Base-by-base conservation (phyloP, 2,797 vertebrate species). In the Serranus cabrilla region DNA sequence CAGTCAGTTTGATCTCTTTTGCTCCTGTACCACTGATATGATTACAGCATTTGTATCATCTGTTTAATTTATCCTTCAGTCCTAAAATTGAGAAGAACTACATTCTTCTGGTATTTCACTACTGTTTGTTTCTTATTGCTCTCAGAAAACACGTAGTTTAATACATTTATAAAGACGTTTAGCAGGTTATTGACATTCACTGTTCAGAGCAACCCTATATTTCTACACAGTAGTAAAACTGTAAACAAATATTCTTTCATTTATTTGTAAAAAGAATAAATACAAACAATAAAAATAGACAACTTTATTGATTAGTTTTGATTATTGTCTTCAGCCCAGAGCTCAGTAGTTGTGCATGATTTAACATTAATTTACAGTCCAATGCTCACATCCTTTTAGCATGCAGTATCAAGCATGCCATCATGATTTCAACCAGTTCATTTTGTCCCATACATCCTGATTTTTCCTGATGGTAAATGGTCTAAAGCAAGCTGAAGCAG, bases 231-330 rank as follows among this genome's bases (percentile, higher is more conserved):
- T 0, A 46, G 40, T 17, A 39, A 49, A 59, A 23, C 3, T 2
- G 10, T 3, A 58, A 70, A 20, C 21, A 46, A 46, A 11, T 5
- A 16, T 39, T 40, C 21, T 21, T 40, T 49, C 11, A 27, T 23
- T 34, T 23, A 42, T 7, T 23, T 23, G 43, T n/a, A 14, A 42
- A 65, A 42, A 37, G 80, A 84, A 74, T 1, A 34, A 74, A 27
- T 17, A 74, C 62, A 71, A 76, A 18, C 21, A 45, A 40, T 86
- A 88, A 91, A 93, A 93, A 93, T 87, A 91, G 73, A 88, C 58
- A 81, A 71, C 66, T 92, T 91, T 92, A 94, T 92, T 92, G 78
- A 80, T 81, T 62, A 17, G 39, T 85, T n/a, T 82, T 60, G 70
- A 77, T 87, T 63, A 66, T 18, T 69, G 77, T 88, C 47, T 57